These are phyloP conservation scores for Electrona antarctica DNA, from an alignment of 2,113 vertebrate species.

Conservation along the genomic window DNA sequence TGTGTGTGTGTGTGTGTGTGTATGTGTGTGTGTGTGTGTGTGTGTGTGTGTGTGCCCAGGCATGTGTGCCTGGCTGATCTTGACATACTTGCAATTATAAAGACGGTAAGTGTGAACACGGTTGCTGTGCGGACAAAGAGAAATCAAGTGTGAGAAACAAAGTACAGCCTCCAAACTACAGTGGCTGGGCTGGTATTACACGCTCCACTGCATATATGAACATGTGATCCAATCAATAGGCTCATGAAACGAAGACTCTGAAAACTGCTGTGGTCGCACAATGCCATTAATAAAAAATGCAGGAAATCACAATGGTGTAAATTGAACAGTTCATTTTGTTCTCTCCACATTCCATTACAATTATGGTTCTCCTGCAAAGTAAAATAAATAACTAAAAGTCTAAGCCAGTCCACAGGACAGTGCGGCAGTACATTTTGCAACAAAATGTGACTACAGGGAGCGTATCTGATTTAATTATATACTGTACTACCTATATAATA, in stretches of 20 bases:
- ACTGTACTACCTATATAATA: too few relatives aligned
- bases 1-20: constrained; percentile 10
- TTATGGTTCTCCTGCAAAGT: too few relatives aligned
- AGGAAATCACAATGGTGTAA: not conserved
- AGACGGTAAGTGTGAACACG: constrained; percentile 31
- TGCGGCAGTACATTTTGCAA: too few relatives aligned
- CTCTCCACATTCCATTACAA: too few relatives aligned
- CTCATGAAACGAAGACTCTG: constrained; percentile 23
- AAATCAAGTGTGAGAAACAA: constrained; percentile 55
- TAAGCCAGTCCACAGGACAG: too few relatives aligned
- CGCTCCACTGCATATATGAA: constrained; percentile 33
- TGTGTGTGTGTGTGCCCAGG: too few relatives aligned
- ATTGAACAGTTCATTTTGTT: not conserved
- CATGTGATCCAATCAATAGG: constrained; percentile 42
- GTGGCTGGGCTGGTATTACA: constrained; percentile 16
- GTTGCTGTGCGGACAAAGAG: constrained; percentile 43
- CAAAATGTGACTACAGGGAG: too few relatives aligned
- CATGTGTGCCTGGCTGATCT: constrained; percentile 36
- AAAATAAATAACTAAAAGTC: too few relatives aligned
- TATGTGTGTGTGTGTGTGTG: constrained; percentile 22
- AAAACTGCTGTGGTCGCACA: constrained; percentile 39
- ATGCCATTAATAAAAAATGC: not conserved
- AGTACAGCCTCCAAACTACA: constrained; percentile 31
- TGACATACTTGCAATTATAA: constrained; percentile 58
- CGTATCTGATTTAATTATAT: too few relatives aligned